A percentile compares a stretch with the other conserved stretches of the same genome.
These are phyloP conservation scores for Philereme vetulata DNA, from an alignment of 2,888 invertebrate species.

Conservation along the genomic window DNA sequence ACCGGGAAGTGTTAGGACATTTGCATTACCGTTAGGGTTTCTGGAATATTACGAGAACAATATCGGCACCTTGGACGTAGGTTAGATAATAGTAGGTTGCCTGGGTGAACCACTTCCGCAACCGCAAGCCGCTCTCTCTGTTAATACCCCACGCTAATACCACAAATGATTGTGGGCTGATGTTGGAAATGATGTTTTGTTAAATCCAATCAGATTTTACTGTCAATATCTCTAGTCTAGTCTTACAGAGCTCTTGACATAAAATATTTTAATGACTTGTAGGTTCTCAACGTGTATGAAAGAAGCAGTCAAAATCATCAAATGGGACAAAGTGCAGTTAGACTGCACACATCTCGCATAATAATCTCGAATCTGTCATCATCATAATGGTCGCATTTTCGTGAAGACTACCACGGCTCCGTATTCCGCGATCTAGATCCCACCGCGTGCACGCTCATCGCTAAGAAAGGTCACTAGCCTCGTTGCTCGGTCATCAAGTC, in stretches of 20 bases:
- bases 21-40: conserved; percentile 75
- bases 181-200: not conserved
- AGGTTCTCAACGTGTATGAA: no score
- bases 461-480: conserved; percentile 72
- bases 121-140: conserved; percentile 52
- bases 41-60: conserved; percentile 68
- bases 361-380: conserved; percentile 2
- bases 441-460: conserved; percentile 61
- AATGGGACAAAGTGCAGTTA: not conserved
- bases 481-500: conserved; percentile 70
- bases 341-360: not conserved
- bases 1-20: conserved; percentile 73
- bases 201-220: not conserved
- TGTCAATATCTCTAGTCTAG: no score
- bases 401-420: conserved; percentile 18
- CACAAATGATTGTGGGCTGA: no score
- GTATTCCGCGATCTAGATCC: conserved; percentile 53
- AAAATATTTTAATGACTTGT: no score
- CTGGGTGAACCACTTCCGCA: conserved; percentile 52
- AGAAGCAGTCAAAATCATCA: no score
- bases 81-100: conserved; percentile 11
- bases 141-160: conserved; percentile 32
- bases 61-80: conserved; percentile 51
- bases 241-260: no score
- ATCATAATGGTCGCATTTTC: conserved; percentile 18